A percentile compares a stretch with the other conserved stretches of the same genome.
Evolutionary conservation across 2,113 vertebrate species (phyloP).

Genomic region (Mus musculus): GRCm39 chr9:23110001-23110500

Average conservation of each 20-base stretch:
- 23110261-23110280: neutral
- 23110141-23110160: neutral
- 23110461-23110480: constrained; percentile 58
- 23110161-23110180: neutral
- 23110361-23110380: neutral
- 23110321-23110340: neutral
- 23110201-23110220: neutral
- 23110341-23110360: neutral
- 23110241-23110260: neutral
- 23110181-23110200: neutral
- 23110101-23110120: neutral
- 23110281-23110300: neutral
- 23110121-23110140: neutral
- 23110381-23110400: neutral
- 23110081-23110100: neutral
- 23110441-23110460: neutral
- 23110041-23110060: neutral
- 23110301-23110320: neutral
- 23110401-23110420: neutral
- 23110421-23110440: constrained; percentile 12
- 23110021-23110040: neutral
- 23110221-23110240: neutral
- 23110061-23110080: neutral
- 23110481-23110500: constrained; percentile 66
- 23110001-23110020: neutral